Evolutionary conservation across 2,888 invertebrate genomes (phyloP).

Genomic region (Polyommatus icarus): DNA sequence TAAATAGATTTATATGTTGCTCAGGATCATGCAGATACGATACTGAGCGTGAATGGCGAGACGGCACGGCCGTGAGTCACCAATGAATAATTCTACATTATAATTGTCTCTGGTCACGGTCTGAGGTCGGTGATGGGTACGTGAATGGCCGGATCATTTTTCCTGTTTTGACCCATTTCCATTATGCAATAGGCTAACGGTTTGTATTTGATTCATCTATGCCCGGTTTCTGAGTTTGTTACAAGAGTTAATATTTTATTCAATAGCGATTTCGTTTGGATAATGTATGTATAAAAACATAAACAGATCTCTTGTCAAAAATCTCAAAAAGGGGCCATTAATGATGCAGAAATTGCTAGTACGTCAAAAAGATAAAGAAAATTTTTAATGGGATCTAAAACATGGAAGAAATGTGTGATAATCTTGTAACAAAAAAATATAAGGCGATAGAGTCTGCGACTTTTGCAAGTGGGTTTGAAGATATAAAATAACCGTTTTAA

Average conservation of each 20-base stretch:
- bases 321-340: too few species aligned
- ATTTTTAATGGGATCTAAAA: not conserved
- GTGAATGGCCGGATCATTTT: conserved; percentile 3
- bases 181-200: not conserved
- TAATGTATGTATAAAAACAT: too few species aligned
- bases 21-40: conserved; percentile 49
- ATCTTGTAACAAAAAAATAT: not conserved
- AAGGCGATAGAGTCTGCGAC: not conserved
- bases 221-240: not conserved
- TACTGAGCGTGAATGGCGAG: conserved; percentile 52
- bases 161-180: conserved; percentile 11
- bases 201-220: not conserved
- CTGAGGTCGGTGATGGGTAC: conserved; percentile 14
- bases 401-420: not conserved
- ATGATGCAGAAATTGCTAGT: too few species aligned
- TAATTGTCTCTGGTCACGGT: conserved; percentile 46
- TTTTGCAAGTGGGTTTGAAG: not conserved
- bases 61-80: conserved; percentile 70
- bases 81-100: conserved; percentile 62
- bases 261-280: too few species aligned
- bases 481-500: not conserved
- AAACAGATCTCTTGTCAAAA: too few species aligned
- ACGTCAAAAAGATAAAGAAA: too few species aligned
- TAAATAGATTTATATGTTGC: conserved; percentile 68
- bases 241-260: not conserved